Conservation (phyloP, 1,140 invertebrate species). For the Glomeris maerens region DNA sequence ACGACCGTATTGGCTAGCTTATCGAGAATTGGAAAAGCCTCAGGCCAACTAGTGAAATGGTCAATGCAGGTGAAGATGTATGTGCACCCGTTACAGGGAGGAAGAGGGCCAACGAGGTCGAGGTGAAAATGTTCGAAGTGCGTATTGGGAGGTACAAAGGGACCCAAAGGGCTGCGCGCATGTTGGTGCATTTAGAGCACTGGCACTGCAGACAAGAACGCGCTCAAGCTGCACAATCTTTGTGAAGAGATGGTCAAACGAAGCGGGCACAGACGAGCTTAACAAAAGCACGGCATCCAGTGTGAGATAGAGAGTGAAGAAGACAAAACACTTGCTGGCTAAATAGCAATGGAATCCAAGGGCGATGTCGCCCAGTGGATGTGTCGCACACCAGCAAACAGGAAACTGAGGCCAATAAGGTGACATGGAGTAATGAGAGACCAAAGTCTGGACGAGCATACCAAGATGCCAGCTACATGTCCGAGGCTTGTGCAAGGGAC, state of each 20-base stretch:
- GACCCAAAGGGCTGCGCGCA: conserved; percentile 13
- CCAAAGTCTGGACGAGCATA: conserved; percentile 15
- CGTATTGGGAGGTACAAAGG: conserved; percentile 18
- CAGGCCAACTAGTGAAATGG: conserved; percentile 31
- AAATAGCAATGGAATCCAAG: conserved; percentile 3
- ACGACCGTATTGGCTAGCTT: conserved; percentile 27
- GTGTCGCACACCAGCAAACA: too few relatives aligned
- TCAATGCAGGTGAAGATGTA: conserved; percentile 34
- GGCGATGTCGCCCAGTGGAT: neutral
- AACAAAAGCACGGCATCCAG: conserved; percentile 16
- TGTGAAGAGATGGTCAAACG: conserved; percentile 30
- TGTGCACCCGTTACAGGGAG: conserved; percentile 20
- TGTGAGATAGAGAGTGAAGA: conserved; percentile 22
- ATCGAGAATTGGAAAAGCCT: conserved; percentile 29
- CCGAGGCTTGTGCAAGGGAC: neutral
- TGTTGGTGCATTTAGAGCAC: conserved; percentile 17
- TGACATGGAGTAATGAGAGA: neutral
- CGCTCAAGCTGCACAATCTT: conserved; percentile 16
- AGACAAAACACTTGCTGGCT: conserved; percentile 17
- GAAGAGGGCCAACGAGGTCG: conserved; percentile 35
- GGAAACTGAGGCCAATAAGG: neutral
- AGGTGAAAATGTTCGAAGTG: conserved; percentile 34
- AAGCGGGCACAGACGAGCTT: conserved; percentile 27
- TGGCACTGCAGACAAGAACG: conserved; percentile 18
- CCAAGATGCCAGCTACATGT: neutral